These are phyloP conservation scores for Cephus rjabovi DNA, from an alignment of 2,888 invertebrate species.

Conservation along the genomic window DNA sequence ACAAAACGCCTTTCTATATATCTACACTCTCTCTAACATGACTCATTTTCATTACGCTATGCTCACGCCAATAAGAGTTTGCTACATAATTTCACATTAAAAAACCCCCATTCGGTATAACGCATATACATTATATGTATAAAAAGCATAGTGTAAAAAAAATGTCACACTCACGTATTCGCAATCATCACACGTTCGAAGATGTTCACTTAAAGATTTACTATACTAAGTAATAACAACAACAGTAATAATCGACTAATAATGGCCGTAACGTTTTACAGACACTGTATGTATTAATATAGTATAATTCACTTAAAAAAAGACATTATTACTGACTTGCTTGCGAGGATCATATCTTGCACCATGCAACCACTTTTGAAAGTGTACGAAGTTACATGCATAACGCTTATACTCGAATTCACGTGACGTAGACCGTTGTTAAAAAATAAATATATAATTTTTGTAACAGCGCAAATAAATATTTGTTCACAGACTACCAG, in stretches of 20 bases:
- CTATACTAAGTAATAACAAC: constrained; percentile 30
- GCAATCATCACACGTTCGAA: neutral
- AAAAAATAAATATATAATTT: constrained; percentile 12
- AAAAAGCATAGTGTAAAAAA: constrained; percentile 23
- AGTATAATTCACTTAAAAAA: constrained; percentile 22
- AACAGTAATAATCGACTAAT: constrained; percentile 46
- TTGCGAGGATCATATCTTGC: constrained; percentile 36
- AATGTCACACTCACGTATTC: neutral
- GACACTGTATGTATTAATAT: constrained; percentile 33
- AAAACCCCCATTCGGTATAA: neutral
- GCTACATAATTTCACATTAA: neutral
- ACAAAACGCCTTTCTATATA: neutral
- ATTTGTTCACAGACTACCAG: neutral
- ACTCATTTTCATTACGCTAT: neutral
- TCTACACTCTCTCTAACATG: neutral
- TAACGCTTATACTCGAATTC: constrained; percentile 13
- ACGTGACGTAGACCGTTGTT: neutral
- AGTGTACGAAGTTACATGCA: constrained; percentile 27
- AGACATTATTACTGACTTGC: constrained; percentile 33
- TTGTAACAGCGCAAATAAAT: constrained; percentile 30
- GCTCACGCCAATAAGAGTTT: neutral
- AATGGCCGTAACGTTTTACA: constrained; percentile 42
- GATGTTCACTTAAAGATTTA: constrained; percentile 16
- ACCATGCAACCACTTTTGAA: constrained; percentile 29
- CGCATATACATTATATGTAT: neutral